Evolutionary conservation across 2,797 vertebrate species (phyloP).

Genomic region (Pipistrellus pygmaeus): DNA sequence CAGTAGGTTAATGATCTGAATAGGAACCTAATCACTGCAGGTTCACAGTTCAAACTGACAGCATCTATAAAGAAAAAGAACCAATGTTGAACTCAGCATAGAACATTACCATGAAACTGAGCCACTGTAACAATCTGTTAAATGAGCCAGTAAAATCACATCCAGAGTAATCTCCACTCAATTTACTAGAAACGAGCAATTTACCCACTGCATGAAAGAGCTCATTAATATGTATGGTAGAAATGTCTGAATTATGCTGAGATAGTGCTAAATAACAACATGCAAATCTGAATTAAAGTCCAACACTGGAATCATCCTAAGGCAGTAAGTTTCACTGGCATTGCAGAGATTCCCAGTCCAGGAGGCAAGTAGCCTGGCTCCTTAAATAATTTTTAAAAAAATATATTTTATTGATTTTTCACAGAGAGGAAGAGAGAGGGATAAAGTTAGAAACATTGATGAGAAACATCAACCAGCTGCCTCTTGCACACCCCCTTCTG

Average conservation of each 20-base stretch:
- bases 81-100: background rate
- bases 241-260: conserved; percentile 40
- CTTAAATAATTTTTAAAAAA: background rate
- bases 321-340: background rate
- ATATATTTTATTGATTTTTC: too few relatives aligned
- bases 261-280: background rate
- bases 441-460: too few relatives aligned
- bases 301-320: background rate
- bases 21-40: background rate
- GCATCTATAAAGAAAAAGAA: conserved; percentile 18
- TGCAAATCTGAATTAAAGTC: conserved; percentile 36
- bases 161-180: conserved; percentile 41
- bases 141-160: conserved; percentile 56
- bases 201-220: conserved; percentile 29
- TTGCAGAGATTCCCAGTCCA: background rate
- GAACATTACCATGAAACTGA: background rate
- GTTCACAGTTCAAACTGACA: background rate
- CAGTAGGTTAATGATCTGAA: background rate
- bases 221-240: background rate
- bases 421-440: too few relatives aligned
- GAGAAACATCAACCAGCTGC: too few relatives aligned
- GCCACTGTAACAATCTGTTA: conserved; percentile 40
- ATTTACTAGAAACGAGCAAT: conserved; percentile 59
- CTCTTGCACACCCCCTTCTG: too few relatives aligned
- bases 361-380: background rate